Evolutionary conservation across 2,113 vertebrate genomes (phyloP).

Genomic region (Phrynosoma platyrhinos): DNA sequence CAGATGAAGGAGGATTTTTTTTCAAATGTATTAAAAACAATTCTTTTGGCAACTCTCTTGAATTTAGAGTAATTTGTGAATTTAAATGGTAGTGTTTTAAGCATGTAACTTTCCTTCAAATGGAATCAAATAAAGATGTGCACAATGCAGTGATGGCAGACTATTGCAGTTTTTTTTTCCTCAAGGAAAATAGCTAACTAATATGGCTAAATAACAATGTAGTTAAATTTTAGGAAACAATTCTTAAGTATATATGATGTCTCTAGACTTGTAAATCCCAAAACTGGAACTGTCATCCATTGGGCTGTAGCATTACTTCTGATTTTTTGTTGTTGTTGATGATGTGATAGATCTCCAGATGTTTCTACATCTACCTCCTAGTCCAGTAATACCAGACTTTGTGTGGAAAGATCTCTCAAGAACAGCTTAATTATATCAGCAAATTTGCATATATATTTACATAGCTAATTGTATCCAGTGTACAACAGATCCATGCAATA

Average conservation of each 20-base stretch:
- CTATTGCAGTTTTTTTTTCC: conserved; percentile 46
- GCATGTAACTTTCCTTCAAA: conserved; percentile 58
- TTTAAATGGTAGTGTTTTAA: conserved; percentile 65
- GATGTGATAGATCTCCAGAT: neutral
- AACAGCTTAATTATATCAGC: neutral
- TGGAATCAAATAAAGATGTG: conserved; percentile 76
- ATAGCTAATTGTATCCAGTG: neutral
- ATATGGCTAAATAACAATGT: conserved; percentile 9
- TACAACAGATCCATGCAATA: neutral
- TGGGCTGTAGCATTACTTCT: conserved; percentile 31
- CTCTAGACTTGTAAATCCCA: conserved; percentile 19
- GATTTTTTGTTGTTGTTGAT: neutral
- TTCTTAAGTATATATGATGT: neutral
- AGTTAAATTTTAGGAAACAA: conserved; percentile 22
- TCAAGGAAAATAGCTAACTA: conserved; percentile 9
- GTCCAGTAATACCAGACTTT: neutral
- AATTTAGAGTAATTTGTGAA: conserved; percentile 67
- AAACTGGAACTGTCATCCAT: conserved; percentile 25
- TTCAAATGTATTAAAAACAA: conserved; percentile 69
- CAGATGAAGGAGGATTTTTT: conserved; percentile 70
- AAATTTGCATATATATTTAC: neutral
- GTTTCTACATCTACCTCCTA: neutral
- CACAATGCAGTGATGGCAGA: conserved; percentile 5
- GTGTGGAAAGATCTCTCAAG: neutral
- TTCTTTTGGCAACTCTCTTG: conserved; percentile 69